Conservation (phyloP, 2,113 vertebrate genomes). For the Barnardius zonarius region DNA sequence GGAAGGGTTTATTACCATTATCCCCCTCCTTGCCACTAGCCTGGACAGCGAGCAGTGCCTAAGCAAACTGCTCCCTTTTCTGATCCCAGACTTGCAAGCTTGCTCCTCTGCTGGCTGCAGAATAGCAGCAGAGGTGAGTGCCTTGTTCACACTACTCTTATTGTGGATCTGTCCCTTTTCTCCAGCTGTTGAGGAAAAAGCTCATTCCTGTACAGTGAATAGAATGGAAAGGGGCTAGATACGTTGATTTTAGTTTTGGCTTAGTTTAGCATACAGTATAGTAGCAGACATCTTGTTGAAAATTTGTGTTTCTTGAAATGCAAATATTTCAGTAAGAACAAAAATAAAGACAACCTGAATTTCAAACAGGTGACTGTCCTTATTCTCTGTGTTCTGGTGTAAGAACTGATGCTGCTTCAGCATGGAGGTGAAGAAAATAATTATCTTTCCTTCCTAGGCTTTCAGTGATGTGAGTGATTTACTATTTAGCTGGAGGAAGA, state of each 20-base stretch:
- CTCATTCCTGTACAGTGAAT: background rate
- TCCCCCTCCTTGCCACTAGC: background rate
- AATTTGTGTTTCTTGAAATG: background rate
- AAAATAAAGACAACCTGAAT: background rate
- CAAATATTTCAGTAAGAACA: background rate
- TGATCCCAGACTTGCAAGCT: background rate
- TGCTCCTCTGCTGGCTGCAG: background rate
- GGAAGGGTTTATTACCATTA: background rate
- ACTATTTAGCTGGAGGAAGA: background rate
- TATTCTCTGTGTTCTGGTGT: background rate
- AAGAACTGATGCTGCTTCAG: background rate
- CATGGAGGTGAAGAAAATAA: background rate
- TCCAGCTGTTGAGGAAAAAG: background rate
- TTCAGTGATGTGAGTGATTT: background rate
- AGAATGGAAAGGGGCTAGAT: background rate
- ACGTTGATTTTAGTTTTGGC: background rate
- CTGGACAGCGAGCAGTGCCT: background rate
- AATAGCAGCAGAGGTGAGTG: background rate
- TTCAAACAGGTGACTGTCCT: background rate
- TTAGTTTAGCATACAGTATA: background rate
- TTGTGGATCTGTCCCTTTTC: background rate
- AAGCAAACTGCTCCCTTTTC: background rate
- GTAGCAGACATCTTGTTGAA: background rate
- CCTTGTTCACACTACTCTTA: background rate
- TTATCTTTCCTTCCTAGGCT: background rate